These are phyloP conservation scores for Tridacna gigas DNA, from an alignment of 2,888 invertebrate genomes.

Conservation along the genomic window DNA sequence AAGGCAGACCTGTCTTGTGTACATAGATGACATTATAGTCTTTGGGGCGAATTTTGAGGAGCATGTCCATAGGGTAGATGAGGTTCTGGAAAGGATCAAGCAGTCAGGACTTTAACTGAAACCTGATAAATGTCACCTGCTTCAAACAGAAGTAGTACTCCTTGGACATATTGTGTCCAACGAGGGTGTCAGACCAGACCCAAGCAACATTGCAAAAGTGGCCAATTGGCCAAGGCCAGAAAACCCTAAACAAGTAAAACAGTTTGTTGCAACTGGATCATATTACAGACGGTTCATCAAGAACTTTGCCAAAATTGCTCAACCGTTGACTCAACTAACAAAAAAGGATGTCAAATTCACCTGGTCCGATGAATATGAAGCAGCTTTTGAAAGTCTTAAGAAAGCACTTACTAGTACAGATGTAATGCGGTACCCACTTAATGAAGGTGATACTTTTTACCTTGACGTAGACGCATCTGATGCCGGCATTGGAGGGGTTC, in stretches of 20 bases:
- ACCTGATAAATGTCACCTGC: too few relatives aligned
- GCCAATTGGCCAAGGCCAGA: conserved; percentile 14
- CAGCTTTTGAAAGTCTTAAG: conserved; percentile 17
- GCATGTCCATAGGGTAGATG: too few relatives aligned
- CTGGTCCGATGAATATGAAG: conserved; percentile 2
- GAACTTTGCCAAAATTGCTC: conserved; percentile 16
- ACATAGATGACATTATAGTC: too few relatives aligned
- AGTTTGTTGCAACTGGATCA: conserved; percentile 23
- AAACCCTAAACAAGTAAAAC: conserved; percentile 12
- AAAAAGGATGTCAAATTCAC: conserved; percentile 19
- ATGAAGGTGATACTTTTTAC: conserved; percentile 40
- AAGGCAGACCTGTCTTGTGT: too few relatives aligned
- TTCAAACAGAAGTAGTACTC: too few relatives aligned
- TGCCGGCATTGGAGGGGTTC: conserved; percentile 48
- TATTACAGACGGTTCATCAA: conserved; percentile 29
- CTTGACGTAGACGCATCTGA: conserved; percentile 63
- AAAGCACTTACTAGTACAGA: background rate
- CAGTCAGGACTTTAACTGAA: too few relatives aligned
- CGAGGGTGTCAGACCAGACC: conserved; percentile 18
- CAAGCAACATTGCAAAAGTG: conserved; percentile 16
- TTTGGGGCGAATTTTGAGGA: too few relatives aligned
- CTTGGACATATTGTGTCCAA: conserved; percentile 35
- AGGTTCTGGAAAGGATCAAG: too few relatives aligned
- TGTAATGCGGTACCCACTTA: conserved; percentile 47
- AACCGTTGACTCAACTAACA: conserved; percentile 5